Evolutionary conservation across 2,113 vertebrate species (phyloP), one percentile per base, ranked within the genome.

Genomic region (Protobothrops mucrosquamatus): DNA sequence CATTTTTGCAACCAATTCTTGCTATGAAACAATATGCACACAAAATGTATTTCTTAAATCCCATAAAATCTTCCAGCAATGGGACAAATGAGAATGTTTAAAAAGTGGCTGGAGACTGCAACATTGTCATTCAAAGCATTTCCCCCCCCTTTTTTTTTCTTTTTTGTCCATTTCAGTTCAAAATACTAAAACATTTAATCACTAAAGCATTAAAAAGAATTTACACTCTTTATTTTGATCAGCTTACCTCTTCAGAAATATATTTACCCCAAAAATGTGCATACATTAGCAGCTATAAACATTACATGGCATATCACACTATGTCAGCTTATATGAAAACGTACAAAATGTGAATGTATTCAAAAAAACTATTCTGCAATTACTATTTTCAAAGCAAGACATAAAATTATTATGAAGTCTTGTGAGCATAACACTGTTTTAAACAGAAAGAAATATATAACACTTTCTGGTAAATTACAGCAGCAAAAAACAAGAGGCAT

Each of bases 321-420:
- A 99, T 98, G 98, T 98, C 98, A 98, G 99, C 99, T 98, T 98
- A 98, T 99, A 99, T 99, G 99, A 99, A 99, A 99, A 99, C 98
- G 98, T 99, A 99, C 98, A 99, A 99, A 99, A 99, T 99, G 99
- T 98, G 98, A 98, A 99, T 98, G 98, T 99, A 97, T 98, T 98
- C 98, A 98, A 99, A 98, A 51, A 99, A 99, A 99, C 98, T 98
- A 98, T 98, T 98, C 97, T 98, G 99, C 98, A 97, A 96, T 97
- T 98, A 97, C 97, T 98, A 98, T 98, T 97, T 98, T 98, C 98
- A 98, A 98, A 99, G 98, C 98, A 98, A 98, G 98, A 98, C 98
- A 98, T 96, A 97, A 98, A 98, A 98, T 97, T 95, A 97, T 98
- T 95, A 98, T 96, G 98, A 98, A 98, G 98, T 98, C 98, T 97